Evolutionary conservation across 2,888 invertebrate species (phyloP).

Genomic region (Emmelina monodactyla): DNA sequence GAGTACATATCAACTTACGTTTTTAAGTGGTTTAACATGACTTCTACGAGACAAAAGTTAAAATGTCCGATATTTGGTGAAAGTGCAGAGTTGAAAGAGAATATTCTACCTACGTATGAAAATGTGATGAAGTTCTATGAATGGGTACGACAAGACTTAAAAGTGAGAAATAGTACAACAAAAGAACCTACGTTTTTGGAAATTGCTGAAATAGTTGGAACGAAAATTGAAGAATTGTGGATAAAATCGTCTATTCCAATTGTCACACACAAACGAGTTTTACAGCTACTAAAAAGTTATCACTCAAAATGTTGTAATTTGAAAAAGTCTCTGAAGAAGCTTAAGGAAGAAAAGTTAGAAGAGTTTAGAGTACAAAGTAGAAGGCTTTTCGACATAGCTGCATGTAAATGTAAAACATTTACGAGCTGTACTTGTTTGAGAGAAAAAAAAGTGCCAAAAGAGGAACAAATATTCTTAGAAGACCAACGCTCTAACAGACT

Average conservation of each 20-base stretch:
- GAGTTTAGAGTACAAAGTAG: no score
- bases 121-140: conserved; percentile 15
- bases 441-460: no score
- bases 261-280: conserved; percentile 8
- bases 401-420: no score
- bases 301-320: conserved; percentile 15
- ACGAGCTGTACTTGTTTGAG: no score
- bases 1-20: no score
- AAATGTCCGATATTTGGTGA: conserved; percentile 15
- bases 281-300: conserved; percentile 14
- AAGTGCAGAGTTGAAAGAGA: conserved; percentile 11
- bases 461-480: no score
- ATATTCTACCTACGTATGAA: conserved; percentile 15
- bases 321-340: no score
- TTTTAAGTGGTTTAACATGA: no score
- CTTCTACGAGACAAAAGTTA: no score
- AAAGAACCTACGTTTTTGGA: conserved; percentile 11
- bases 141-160: conserved; percentile 10
- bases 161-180: conserved; percentile 5
- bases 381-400: no score
- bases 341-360: no score
- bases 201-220: conserved; percentile 9
- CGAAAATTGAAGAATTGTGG: conserved; percentile 12
- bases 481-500: no score
- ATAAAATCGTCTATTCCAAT: conserved; percentile 12